Evolutionary conservation across 2,797 vertebrate species (phyloP), one percentile per base, ranked within the genome.

Genomic region (Podargus strigoides): DNA sequence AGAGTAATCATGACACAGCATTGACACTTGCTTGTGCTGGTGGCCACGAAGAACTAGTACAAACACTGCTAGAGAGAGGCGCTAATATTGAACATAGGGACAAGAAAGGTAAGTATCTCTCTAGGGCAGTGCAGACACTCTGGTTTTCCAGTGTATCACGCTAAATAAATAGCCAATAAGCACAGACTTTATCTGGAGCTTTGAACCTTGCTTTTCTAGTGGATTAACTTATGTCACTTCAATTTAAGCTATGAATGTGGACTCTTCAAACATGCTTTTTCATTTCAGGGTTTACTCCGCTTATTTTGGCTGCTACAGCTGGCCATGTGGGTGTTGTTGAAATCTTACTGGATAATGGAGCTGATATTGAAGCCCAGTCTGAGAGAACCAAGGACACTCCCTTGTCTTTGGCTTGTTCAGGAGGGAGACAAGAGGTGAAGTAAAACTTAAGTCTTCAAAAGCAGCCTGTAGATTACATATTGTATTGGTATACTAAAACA

Each of bases 311-410:
- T 94, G 98, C 98, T 53, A 98, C 98, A 20, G 98, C 98, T 1
- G 98, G 98, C 90, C 98, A 98, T 23, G 98, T 98, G 95, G 98
- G 98, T 24, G 98, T 98, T 76, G 98, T 98, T 53, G 98, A 98
- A 95, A 98, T 98, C 84, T 59, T 98, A 49, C 92, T 98, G 94
- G 98, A 98, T 91, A 98, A 98, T 12, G 98, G 98, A 96, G 98
- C 98, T 77, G 98, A 98, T 95, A 98, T 98, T 86, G 98, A 98
- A 97, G 98, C 98, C 72, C 98, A 98, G 77, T 98, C 98, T 32
- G 98, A 98, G 97, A 98, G 98, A 97, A 98, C 98, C 76, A 98
- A 98, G 97, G 98, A 98, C 88, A 98, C 98, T 64, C 98, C 98
- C 19, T 96, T 98, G 91, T 98, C 98, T 77, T 97, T 98, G 97